phyloP scores from a whole-genome alignment of 2,888 invertebrate genomes.

The Deilephila porcellus region DNA sequence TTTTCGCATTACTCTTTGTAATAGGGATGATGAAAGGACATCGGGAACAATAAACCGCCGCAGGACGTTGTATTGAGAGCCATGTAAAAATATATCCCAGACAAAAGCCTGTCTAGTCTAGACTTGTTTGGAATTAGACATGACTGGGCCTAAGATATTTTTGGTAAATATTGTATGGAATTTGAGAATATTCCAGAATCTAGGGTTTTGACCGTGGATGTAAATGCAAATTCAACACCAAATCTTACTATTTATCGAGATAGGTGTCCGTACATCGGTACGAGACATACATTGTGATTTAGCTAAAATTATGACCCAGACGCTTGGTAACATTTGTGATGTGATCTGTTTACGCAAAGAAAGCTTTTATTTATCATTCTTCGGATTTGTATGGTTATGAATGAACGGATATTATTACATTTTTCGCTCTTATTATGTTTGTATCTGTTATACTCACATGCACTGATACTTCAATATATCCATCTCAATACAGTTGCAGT shows the following conservation, averaged over 20 bases:
- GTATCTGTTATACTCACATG: too few species aligned
- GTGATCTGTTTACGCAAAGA: background rate
- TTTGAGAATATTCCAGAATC: background rate
- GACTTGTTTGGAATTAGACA: constrained; percentile 64
- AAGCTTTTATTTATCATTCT: background rate
- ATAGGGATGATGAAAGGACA: constrained; percentile 56
- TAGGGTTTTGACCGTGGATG: background rate
- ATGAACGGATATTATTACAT: background rate
- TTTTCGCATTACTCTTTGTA: constrained; percentile 35
- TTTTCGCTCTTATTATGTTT: background rate
- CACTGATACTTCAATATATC: too few species aligned
- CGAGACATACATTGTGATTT: too few species aligned
- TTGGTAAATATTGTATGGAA: background rate
- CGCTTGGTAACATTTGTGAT: background rate
- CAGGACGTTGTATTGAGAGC: constrained; percentile 65
- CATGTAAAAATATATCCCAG: constrained; percentile 60
- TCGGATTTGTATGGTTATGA: background rate
- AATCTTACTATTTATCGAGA: too few species aligned
- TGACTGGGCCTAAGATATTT: constrained; percentile 32
- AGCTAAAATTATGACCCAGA: too few species aligned
- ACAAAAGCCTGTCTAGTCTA: constrained; percentile 65
- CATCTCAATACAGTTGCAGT: too few species aligned
- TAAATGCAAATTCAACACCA: background rate
- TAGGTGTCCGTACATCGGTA: too few species aligned
- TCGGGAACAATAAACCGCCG: constrained; percentile 64